Evolutionary conservation across 2,888 invertebrate genomes (phyloP).

Genomic region (Eristalis arbustorum): DNA sequence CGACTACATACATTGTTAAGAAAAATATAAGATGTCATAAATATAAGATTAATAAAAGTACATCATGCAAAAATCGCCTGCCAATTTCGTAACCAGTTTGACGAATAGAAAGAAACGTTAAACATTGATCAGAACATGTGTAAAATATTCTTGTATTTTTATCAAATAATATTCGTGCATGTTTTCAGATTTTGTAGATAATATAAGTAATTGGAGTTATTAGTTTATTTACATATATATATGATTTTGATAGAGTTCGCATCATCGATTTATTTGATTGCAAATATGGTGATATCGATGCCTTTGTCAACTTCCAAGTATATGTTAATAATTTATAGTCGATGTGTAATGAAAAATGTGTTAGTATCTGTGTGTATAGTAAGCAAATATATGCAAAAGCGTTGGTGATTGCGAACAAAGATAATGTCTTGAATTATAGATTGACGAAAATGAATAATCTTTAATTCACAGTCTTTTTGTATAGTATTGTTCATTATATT

Average conservation of each 20-base stretch:
- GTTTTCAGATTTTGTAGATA: neutral
- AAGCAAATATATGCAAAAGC: neutral
- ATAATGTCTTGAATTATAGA: neutral
- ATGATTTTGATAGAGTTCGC: neutral
- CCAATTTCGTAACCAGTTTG: conserved; percentile 22
- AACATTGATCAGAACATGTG: conserved; percentile 1
- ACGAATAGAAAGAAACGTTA: conserved; percentile 17
- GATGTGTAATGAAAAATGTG: neutral
- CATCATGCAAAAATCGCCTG: conserved; percentile 47
- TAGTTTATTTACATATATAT: neutral
- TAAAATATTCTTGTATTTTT: neutral
- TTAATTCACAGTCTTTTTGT: neutral
- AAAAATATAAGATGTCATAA: too few species aligned
- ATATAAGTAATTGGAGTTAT: neutral
- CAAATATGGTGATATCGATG: neutral
- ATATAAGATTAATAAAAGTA: conserved; percentile 7
- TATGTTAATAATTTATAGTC: neutral
- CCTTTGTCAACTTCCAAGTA: neutral
- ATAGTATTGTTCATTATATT: neutral
- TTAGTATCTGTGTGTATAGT: neutral
- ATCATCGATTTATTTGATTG: too few species aligned
- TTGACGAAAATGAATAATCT: neutral
- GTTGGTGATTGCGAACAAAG: neutral
- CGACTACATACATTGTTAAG: conserved; percentile 17
- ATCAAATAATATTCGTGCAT: conserved; percentile 46